These are phyloP conservation scores for Luperina testacea DNA, from an alignment of 2,888 invertebrate species.

Conservation along the genomic window DNA sequence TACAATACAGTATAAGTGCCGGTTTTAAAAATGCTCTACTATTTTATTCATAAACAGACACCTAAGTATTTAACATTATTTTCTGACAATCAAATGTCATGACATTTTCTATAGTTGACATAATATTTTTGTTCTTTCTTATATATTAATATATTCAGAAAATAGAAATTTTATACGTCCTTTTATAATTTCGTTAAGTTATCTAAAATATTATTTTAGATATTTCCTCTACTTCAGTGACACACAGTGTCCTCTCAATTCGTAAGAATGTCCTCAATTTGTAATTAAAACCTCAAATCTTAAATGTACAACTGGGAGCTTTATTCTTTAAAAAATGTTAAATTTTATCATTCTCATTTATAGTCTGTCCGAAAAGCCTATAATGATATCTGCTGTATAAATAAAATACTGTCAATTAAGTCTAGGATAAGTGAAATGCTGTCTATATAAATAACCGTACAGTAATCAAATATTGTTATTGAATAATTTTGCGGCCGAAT, in stretches of 20 bases:
- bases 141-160: neutral
- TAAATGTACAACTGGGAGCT: slow-evolving; percentile 54
- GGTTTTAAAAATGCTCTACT: slow-evolving; percentile 9
- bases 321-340: slow-evolving; percentile 50
- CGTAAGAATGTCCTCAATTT: slow-evolving; percentile 13
- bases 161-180: neutral
- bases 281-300: slow-evolving; percentile 31
- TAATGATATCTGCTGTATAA: slow-evolving; percentile 41
- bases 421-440: slow-evolving; percentile 73
- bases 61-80: neutral
- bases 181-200: neutral
- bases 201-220: neutral
- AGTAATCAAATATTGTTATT: slow-evolving; percentile 41
- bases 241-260: slow-evolving; percentile 8
- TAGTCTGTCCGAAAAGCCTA: slow-evolving; percentile 39
- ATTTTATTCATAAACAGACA: neutral
- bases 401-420: slow-evolving; percentile 78
- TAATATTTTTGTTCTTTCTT: neutral
- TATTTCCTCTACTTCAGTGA: neutral
- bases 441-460: slow-evolving; percentile 47
- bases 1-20: slow-evolving; percentile 24
- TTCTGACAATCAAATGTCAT: slow-evolving; percentile 4
- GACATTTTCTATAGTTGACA: neutral
- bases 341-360: slow-evolving; percentile 22
- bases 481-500: slow-evolving; percentile 50